Base-by-base conservation (phyloP, 2,113 vertebrate genomes). In the Gymnorhina tibicen region DNA sequence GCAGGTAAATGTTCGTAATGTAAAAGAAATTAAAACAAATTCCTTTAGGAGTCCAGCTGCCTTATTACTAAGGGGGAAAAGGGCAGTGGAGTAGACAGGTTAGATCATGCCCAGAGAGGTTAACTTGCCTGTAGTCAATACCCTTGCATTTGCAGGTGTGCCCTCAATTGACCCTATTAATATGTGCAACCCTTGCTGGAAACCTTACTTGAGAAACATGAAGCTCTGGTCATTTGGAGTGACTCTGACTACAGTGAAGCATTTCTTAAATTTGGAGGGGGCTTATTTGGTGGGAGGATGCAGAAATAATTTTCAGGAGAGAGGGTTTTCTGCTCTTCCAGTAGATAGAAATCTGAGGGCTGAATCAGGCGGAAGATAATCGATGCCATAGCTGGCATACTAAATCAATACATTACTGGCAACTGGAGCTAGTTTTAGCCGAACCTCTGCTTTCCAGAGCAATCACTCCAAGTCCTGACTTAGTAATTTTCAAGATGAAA, bases 371-470 rank as follows among this genome's bases (percentile, higher is more conserved):
- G 75, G 63, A 69, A 88, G 56, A 91, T 92, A 94, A 96, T 97
- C 75, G 27, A 94, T 96, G 87, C 41, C 83, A 49, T 60, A 91
- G 80, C 47, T 96, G 93, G 66, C 94, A 82, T 88, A 83, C 56
- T 80, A 92, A 96, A 97, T 98, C 97, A 97, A 96, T 97, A 97
- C 92, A 50, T 94, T 97, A 95, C 95, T 97, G 92, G 81, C 93
- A 97, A 95, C 64, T 83, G 72, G 26, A 96, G 74, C 95, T 92
- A 89, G 91, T 91, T 96, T 97, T 95, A 96, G 90, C 64, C 87
- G 94, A 95, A 95, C 19, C 62, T 96, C 84, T 94, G 78, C 81
- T 96, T 96, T 93, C 80, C 91, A 97, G 89, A 97, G 91, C 52
- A 95, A 91, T 96, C 92, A 67, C 92, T 97, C 95, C 87, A 96